phyloP scores from a whole-genome alignment of 2,888 invertebrate species.

The Melipona beecheii region DNA sequence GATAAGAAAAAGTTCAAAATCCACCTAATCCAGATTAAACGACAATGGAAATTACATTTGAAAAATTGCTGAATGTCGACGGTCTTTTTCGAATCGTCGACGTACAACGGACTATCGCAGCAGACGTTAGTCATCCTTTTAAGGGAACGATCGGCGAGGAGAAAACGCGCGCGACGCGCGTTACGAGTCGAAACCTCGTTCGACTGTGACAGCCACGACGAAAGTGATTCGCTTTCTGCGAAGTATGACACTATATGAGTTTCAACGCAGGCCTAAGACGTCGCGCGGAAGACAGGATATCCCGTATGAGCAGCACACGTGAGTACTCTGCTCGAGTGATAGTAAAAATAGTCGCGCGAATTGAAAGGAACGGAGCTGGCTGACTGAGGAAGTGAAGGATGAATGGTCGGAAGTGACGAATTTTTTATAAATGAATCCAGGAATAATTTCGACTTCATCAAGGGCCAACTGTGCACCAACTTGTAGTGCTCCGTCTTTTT shows the following conservation, averaged over 20 bases:
- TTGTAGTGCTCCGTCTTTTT: too few relatives aligned
- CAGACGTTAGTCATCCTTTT: constrained; percentile 45
- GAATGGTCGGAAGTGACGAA: constrained; percentile 20
- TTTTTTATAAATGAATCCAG: not conserved
- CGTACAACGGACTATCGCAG: constrained; percentile 7
- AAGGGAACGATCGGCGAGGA: not conserved
- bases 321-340: constrained; percentile 46
- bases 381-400: constrained; percentile 6
- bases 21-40: not conserved
- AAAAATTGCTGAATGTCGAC: constrained; percentile 26
- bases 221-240: constrained; percentile 62
- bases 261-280: constrained; percentile 21
- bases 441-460: too few relatives aligned
- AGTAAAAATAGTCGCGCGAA: constrained; percentile 38
- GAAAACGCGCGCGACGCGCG: not conserved
- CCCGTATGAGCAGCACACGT: constrained; percentile 72
- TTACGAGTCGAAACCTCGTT: constrained; percentile 19
- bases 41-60: constrained; percentile 52
- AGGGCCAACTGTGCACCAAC: too few relatives aligned
- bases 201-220: constrained; percentile 28
- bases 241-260: constrained; percentile 68
- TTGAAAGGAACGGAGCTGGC: not conserved
- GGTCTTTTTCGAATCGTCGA: constrained; percentile 11
- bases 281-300: constrained; percentile 73
- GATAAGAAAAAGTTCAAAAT: not conserved